A percentile compares a stretch with the other conserved stretches of the same genome.
Evolutionary conservation across 2,113 vertebrate genomes (phyloP).

Genomic region (Furnarius figulus): DNA sequence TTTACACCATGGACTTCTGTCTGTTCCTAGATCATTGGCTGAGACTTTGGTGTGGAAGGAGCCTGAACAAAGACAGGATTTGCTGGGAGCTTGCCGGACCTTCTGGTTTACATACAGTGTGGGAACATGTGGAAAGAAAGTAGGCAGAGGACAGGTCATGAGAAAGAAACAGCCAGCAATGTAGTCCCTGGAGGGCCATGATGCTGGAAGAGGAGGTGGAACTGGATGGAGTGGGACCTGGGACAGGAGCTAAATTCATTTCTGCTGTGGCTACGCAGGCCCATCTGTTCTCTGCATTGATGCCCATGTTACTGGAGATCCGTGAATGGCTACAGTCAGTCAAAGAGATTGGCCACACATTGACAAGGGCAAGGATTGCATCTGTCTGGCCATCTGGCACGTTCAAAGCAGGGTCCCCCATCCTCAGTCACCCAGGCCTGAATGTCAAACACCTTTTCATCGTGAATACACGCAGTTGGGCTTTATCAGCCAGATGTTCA

Average conservation of each 20-base stretch:
- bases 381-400: constrained; percentile 55
- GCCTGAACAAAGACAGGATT: background rate
- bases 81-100: background rate
- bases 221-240: background rate
- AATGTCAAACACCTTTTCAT: constrained; percentile 67
- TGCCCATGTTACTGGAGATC: background rate
- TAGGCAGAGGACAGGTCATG: background rate
- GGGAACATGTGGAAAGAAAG: background rate
- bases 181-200: background rate
- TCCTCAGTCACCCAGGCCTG: constrained; percentile 63
- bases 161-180: background rate
- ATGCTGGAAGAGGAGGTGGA: constrained; percentile 11
- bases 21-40: background rate
- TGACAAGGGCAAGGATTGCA: constrained; percentile 61
- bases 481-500: constrained; percentile 66
- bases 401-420: constrained; percentile 27
- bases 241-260: constrained; percentile 44
- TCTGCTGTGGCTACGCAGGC: background rate
- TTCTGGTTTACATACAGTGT: background rate
- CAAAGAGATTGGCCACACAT: constrained; percentile 64
- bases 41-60: background rate
- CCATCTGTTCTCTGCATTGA: constrained; percentile 59
- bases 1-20: background rate
- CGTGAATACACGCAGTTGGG: background rate
- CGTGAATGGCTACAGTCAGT: constrained; percentile 60